Conservation (phyloP, 35 echinoderm and acorn worm genomes). For the Ophioderma brevispina region DNA sequence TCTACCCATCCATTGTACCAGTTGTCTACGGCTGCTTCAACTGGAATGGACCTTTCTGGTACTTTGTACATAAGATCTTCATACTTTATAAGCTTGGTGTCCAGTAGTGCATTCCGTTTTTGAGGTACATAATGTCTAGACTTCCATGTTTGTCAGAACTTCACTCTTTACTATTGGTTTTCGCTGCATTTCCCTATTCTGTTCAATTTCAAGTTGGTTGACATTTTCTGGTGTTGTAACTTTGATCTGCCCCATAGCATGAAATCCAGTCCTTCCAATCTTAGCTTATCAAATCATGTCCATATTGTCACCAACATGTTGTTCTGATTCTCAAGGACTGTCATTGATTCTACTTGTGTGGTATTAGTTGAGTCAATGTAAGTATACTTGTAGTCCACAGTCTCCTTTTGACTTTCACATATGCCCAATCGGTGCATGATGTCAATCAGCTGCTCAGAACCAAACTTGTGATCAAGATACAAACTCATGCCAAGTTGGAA, state of each 20-base stretch:
- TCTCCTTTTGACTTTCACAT: constrained; percentile 35
- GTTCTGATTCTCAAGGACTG: constrained; percentile 44
- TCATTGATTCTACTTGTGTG: constrained; percentile 29
- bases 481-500: constrained; percentile 58
- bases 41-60: constrained; percentile 22
- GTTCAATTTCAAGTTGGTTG: constrained; percentile 59
- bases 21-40: constrained; percentile 18
- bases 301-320: constrained; percentile 42
- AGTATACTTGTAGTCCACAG: constrained; percentile 44
- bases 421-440: constrained; percentile 29
- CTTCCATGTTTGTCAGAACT: constrained; percentile 69
- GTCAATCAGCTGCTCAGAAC: constrained; percentile 43
- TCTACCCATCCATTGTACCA: constrained; percentile 49
- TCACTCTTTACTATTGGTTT: constrained; percentile 39
- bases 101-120: constrained; percentile 34
- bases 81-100: constrained; percentile 49
- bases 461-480: constrained; percentile 63
- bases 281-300: constrained; percentile 54
- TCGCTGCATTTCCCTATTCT: constrained; percentile 43
- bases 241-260: constrained; percentile 59
- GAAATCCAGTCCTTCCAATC: constrained; percentile 48
- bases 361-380: constrained; percentile 46
- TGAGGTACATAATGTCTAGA: constrained; percentile 39
- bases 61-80: constrained; percentile 31
- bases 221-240: constrained; percentile 63